phyloP scores from a whole-genome alignment of 2,113 vertebrate species.

The Trachemys scripta region DNA sequence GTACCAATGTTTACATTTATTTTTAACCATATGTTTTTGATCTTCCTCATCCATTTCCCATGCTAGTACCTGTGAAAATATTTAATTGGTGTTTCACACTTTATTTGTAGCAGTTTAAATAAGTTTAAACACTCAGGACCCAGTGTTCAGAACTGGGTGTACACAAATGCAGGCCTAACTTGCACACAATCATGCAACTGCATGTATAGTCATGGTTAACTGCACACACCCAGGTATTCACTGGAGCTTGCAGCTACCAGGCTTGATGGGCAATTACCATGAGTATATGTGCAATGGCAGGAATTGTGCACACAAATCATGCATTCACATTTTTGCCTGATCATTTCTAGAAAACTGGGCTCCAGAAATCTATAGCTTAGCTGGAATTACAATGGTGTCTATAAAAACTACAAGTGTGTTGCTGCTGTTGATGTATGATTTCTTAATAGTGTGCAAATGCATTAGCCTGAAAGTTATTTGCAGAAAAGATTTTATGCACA shows the following conservation, averaged over 20 bases:
- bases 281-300: neutral
- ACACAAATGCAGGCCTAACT: neutral
- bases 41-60: neutral
- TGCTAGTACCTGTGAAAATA: conserved; percentile 24
- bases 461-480: neutral
- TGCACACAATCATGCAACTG: neutral
- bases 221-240: neutral
- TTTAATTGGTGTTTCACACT: neutral
- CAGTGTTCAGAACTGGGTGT: neutral
- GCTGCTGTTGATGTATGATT: neutral
- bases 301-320: accelerated
- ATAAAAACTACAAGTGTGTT: neutral
- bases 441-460: neutral
- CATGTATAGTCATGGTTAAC: neutral
- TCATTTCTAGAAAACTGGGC: neutral
- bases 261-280: neutral
- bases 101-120: neutral
- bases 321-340: neutral
- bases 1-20: neutral
- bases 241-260: neutral
- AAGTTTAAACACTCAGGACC: neutral
- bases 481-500: neutral
- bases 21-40: neutral
- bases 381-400: neutral
- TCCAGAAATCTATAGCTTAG: neutral